These are phyloP conservation scores for Alsophila aescularia DNA, from an alignment of 2,888 invertebrate species.

Conservation along the genomic window DNA sequence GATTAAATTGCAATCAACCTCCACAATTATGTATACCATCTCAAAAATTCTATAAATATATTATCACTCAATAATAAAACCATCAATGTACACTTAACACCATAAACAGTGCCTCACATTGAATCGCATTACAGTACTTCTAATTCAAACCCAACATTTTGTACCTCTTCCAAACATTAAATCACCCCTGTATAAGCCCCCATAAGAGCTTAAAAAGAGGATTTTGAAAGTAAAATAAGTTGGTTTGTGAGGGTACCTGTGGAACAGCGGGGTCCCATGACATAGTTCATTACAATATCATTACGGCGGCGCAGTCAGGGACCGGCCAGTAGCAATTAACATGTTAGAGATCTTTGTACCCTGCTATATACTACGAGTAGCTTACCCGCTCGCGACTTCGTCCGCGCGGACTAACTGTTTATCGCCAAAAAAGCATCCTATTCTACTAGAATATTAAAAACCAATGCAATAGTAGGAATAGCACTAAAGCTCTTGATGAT, in stretches of 20 bases:
- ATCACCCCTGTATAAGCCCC: not conserved
- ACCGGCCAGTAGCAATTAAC: slow-evolving; percentile 43
- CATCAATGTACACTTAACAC: slow-evolving; percentile 28
- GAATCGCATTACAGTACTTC: slow-evolving; percentile 28
- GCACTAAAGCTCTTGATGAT: no score
- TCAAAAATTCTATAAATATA: not conserved
- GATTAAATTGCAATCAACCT: not conserved
- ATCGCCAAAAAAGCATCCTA: no score
- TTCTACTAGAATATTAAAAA: no score
- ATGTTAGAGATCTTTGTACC: slow-evolving; percentile 33
- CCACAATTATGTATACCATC: not conserved
- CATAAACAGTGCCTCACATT: slow-evolving; percentile 27
- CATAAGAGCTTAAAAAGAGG: not conserved
- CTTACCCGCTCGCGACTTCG: no score
- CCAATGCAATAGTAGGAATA: no score
- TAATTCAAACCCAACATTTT: slow-evolving; percentile 11
- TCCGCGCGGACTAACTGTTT: no score
- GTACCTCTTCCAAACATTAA: not conserved
- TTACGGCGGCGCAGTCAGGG: slow-evolving; percentile 35
- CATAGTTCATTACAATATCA: slow-evolving; percentile 39
- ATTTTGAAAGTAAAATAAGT: not conserved
- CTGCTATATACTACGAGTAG: no score
- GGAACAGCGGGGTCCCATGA: slow-evolving; percentile 31
- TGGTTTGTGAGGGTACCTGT: slow-evolving; percentile 6
- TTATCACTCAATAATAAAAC: slow-evolving; percentile 15